These are phyloP conservation scores for Ferrisia virgata DNA, from an alignment of 2,888 invertebrate genomes.

Conservation along the genomic window DNA sequence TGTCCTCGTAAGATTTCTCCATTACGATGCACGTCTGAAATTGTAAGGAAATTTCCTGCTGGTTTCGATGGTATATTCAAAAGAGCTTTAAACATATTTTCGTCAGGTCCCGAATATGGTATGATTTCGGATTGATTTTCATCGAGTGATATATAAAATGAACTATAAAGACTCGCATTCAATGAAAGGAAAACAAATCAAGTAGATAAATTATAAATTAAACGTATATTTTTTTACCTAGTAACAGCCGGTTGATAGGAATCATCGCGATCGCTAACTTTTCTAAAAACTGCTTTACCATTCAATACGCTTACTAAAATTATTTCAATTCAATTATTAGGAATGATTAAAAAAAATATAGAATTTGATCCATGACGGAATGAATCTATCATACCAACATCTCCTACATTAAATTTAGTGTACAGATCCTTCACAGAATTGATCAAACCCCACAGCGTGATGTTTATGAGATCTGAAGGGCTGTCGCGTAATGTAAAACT, in stretches of 20 bases:
- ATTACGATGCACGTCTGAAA: conserved; percentile 59
- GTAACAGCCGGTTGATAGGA: conserved; percentile 49
- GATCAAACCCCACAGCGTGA: conserved; percentile 70
- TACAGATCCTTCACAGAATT: conserved; percentile 63
- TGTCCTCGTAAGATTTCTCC: conserved; percentile 55
- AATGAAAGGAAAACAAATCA: background rate
- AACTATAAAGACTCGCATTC: conserved; percentile 57
- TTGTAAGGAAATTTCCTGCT: conserved; percentile 58
- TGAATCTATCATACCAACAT: conserved; percentile 67
- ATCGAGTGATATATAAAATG: conserved; percentile 64
- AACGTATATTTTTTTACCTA: conserved; percentile 46
- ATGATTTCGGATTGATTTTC: conserved; percentile 65
- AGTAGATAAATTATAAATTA: background rate
- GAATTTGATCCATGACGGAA: too few relatives aligned
- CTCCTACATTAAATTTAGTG: conserved; percentile 65
- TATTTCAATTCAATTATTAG: background rate
- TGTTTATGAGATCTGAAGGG: conserved; percentile 67
- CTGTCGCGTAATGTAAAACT: conserved; percentile 75
- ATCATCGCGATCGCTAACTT: conserved; percentile 47
- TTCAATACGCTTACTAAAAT: conserved; percentile 67
- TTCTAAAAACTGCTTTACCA: conserved; percentile 61
- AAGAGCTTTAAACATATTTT: conserved; percentile 57
- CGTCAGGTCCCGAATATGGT: conserved; percentile 59
- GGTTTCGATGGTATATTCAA: conserved; percentile 66
- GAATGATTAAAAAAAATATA: background rate